phyloP scores from a whole-genome alignment of 1,140 invertebrate genomes.

The Diuraphis noxia region DNA sequence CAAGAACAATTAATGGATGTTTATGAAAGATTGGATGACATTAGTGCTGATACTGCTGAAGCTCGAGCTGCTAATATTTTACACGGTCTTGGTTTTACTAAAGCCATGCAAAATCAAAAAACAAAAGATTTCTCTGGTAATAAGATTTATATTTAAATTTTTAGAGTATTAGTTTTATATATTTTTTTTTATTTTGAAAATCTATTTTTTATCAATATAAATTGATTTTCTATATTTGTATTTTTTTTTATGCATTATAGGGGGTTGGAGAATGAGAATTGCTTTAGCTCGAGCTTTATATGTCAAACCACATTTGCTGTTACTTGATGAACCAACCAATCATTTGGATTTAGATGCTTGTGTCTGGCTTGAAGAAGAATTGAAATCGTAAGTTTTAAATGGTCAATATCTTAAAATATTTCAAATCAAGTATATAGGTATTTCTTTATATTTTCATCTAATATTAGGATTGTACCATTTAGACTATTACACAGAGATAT shows the following conservation, averaged over 20 bases:
- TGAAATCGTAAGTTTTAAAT: constrained; percentile 74
- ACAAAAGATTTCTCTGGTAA: constrained; percentile 91
- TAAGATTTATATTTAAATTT: constrained; percentile 42
- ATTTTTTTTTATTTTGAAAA: background rate
- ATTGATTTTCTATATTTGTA: background rate
- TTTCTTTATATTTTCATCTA: too few relatives aligned
- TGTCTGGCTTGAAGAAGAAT: constrained; percentile 98
- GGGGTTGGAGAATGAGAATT: constrained; percentile 99
- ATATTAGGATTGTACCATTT: too few relatives aligned
- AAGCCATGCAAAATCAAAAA: constrained; percentile 89
- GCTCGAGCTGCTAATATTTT: constrained; percentile 91
- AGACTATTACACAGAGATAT: too few relatives aligned
- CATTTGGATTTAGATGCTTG: constrained; percentile 98
- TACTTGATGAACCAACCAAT: constrained; percentile 97
- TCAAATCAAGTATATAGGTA: background rate
- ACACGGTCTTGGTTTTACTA: constrained; percentile 94
- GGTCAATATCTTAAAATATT: background rate
- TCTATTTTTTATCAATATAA: background rate
- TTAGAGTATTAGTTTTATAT: too few relatives aligned
- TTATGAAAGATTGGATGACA: constrained; percentile 96
- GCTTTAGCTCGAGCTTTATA: constrained; percentile 92
- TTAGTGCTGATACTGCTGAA: constrained; percentile 93
- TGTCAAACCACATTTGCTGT: constrained; percentile 88
- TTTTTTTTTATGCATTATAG: constrained; percentile 57
- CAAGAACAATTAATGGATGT: constrained; percentile 97